Conservation (phyloP, 2,113 vertebrate species). For the Hemiscyllium ocellatum region DNA sequence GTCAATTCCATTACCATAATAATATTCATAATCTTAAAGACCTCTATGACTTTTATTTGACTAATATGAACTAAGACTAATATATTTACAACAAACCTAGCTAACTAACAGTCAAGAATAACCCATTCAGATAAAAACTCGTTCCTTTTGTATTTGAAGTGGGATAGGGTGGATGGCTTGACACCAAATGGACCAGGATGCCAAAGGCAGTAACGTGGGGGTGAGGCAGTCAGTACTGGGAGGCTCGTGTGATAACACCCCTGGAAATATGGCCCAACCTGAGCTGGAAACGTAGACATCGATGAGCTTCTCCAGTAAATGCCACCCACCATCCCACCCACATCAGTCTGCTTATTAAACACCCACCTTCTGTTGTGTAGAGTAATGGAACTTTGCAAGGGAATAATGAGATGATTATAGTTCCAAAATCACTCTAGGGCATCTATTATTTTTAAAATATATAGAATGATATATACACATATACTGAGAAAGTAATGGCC, state of each 20-base stretch:
- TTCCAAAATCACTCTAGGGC: not conserved
- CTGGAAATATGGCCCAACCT: not conserved
- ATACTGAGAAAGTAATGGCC: not conserved
- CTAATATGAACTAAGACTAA: no score
- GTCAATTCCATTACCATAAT: not conserved
- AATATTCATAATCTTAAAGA: not conserved
- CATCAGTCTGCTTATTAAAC: not conserved
- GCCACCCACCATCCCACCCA: not conserved
- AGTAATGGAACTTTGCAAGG: not conserved
- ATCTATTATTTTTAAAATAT: conserved; percentile 24
- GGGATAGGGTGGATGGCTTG: no score
- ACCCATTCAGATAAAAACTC: not conserved
- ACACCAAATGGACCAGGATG: not conserved
- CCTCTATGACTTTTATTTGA: not conserved
- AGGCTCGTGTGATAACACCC: not conserved
- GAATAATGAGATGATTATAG: not conserved
- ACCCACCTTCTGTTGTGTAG: not conserved
- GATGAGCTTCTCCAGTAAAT: not conserved
- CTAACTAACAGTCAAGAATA: not conserved
- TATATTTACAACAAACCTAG: no score
- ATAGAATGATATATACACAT: not conserved
- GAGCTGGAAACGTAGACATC: not conserved
- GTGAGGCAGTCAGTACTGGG: conserved; percentile 26
- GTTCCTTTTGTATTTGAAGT: not conserved
- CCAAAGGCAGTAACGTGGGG: not conserved